Conservation (phyloP, 2,888 invertebrate species). For the Aleiodes leptofemur region DNA sequence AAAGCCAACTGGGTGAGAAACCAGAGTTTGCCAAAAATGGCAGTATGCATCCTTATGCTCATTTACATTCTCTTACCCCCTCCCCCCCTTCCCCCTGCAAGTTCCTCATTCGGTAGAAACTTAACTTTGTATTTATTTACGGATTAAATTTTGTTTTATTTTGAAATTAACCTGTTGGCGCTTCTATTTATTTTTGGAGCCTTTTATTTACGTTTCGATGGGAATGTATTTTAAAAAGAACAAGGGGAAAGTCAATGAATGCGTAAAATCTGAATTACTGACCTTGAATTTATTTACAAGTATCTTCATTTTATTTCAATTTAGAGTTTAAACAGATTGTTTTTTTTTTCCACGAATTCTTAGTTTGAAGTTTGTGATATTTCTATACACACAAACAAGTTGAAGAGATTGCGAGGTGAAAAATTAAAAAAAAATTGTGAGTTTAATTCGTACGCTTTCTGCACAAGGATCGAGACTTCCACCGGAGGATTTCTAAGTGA, state of each 20-base stretch:
- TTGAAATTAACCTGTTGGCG: constrained; percentile 7
- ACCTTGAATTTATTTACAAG: constrained; percentile 26
- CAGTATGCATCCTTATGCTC: constrained; percentile 60
- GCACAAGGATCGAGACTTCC: constrained; percentile 56
- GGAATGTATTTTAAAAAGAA: neutral
- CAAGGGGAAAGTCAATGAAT: constrained; percentile 6
- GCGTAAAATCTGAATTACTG: constrained; percentile 7
- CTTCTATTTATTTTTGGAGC: constrained; percentile 7
- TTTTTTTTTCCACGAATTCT: constrained; percentile 18
- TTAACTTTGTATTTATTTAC: constrained; percentile 7
- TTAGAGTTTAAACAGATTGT: neutral
- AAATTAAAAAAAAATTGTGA: constrained; percentile 53
- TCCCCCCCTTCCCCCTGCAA: neutral
- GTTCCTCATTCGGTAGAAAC: constrained; percentile 4
- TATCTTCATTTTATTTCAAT: constrained; percentile 15
- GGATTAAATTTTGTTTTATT: constrained; percentile 7
- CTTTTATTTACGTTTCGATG: constrained; percentile 2
- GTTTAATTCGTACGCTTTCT: constrained; percentile 68
- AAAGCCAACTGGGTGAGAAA: constrained; percentile 21
- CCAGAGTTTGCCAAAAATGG: constrained; percentile 63
- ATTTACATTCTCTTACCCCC: constrained; percentile 5
- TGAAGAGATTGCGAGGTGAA: constrained; percentile 10
- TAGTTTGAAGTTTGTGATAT: constrained; percentile 28
- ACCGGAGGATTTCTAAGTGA: constrained; percentile 65
- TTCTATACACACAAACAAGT: neutral